Percentiles rank a stretch among this genome's conserved stretches.
phyloP scores from a whole-genome alignment of 2,113 vertebrate genomes.

The Rhineura floridana region DNA sequence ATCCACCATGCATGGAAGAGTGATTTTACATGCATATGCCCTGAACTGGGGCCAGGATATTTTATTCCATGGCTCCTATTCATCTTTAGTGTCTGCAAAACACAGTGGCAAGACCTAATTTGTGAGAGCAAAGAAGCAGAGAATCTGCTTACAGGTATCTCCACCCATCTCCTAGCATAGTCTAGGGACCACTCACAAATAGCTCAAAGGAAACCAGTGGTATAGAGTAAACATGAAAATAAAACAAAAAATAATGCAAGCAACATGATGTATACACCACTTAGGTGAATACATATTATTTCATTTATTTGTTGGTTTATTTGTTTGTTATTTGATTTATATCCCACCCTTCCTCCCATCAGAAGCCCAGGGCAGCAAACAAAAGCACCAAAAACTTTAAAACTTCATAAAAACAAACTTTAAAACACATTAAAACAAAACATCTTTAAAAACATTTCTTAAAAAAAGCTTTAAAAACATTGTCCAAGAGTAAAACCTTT shows the following conservation, averaged over 20 bases:
- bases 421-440: no score
- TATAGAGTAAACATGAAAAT: neutral
- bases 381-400: no score
- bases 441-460: no score
- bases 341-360: no score
- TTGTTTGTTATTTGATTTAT: no score
- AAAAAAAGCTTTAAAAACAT: no score
- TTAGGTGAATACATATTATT: neutral
- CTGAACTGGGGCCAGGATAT: neutral
- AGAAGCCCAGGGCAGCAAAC: no score
- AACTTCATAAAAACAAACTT: no score
- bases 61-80: neutral
- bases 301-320: no score
- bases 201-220: neutral
- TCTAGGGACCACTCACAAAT: neutral
- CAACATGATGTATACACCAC: neutral
- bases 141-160: neutral
- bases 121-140: neutral
- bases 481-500: no score
- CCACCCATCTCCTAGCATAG: neutral
- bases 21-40: neutral
- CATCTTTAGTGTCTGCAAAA: neutral
- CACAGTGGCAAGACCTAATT: neutral
- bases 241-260: neutral
- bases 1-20: no score